A percentile compares a stretch with the other conserved stretches of the same genome.
These are phyloP conservation scores for Nibea coibor DNA, from an alignment of 2,113 vertebrate genomes.

Conservation along the genomic window DNA sequence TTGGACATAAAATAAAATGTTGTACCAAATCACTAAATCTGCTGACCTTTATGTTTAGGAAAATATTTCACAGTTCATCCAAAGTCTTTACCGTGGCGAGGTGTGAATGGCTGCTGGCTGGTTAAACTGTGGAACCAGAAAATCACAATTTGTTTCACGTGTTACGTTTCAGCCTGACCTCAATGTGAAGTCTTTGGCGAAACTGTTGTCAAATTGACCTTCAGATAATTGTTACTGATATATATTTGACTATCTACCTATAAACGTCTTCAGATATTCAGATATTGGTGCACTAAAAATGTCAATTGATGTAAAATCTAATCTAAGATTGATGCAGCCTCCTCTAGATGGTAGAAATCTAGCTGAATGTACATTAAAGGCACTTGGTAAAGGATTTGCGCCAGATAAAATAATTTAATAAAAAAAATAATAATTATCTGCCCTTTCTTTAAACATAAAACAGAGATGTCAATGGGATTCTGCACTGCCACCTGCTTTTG, in stretches of 20 bases:
- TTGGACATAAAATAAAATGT: background rate
- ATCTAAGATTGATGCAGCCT: background rate
- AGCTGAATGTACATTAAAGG: conserved; percentile 1
- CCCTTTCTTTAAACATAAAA: background rate
- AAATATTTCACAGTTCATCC: background rate
- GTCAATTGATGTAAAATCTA: background rate
- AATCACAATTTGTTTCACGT: background rate
- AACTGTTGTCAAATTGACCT: conserved; percentile 9
- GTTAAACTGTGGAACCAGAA: too few relatives aligned
- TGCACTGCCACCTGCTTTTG: conserved; percentile 14
- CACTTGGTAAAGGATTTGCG: background rate
- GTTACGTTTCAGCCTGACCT: background rate
- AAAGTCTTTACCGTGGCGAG: background rate
- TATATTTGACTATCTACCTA: background rate
- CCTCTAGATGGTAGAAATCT: background rate
- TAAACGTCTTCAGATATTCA: background rate
- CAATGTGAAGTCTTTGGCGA: too few relatives aligned
- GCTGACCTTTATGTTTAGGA: background rate
- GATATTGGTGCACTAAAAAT: background rate
- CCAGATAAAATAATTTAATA: background rate
- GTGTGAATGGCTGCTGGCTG: background rate
- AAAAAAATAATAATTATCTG: background rate
- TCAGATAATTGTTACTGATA: background rate
- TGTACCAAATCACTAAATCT: background rate
- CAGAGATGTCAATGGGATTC: background rate